Percentiles rank a stretch among this genome's conserved stretches.
Conservation (phyloP, 2,888 invertebrate genomes). For the Pyrrhia umbra region DNA sequence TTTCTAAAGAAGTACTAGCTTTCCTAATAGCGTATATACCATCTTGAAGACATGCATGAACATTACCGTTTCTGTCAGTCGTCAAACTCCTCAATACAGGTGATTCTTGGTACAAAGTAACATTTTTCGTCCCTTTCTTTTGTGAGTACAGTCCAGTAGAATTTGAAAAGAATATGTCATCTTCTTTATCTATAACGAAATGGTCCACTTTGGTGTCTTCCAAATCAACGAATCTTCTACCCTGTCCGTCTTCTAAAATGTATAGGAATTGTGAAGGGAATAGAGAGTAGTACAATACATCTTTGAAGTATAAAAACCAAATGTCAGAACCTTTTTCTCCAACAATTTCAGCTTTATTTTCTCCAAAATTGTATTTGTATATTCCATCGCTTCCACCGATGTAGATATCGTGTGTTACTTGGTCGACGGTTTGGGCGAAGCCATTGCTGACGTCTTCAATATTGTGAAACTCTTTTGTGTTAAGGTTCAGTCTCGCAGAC, state of each 20-base stretch:
- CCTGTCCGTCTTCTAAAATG: slow-evolving; percentile 68
- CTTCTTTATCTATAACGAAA: slow-evolving; percentile 77
- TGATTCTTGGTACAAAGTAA: slow-evolving; percentile 65
- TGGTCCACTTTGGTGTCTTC: slow-evolving; percentile 81
- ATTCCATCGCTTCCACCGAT: slow-evolving; percentile 80
- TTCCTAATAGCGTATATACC: slow-evolving; percentile 77
- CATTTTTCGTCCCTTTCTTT: slow-evolving; percentile 74
- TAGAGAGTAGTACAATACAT: slow-evolving; percentile 75
- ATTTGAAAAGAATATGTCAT: slow-evolving; percentile 77
- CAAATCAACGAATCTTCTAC: slow-evolving; percentile 73
- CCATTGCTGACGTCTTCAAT: slow-evolving; percentile 75
- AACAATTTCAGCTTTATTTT: slow-evolving; percentile 70
- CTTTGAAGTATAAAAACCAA: slow-evolving; percentile 80
- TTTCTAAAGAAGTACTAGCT: slow-evolving; percentile 63
- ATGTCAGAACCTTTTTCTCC: slow-evolving; percentile 71
- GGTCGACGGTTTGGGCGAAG: slow-evolving; percentile 79
- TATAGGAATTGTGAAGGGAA: slow-evolving; percentile 79
- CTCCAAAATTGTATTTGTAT: slow-evolving; percentile 76
- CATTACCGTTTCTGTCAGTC: slow-evolving; percentile 72
- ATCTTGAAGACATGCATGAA: slow-evolving; percentile 72
- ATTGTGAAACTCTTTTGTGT: slow-evolving; percentile 74
- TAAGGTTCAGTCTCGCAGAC: slow-evolving; percentile 75
- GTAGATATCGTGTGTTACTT: slow-evolving; percentile 73
- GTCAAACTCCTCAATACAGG: slow-evolving; percentile 71
- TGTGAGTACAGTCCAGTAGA: slow-evolving; percentile 77